Conservation (phyloP, 2,113 vertebrate species). For the pig (Sus scrofa) region T2T-Sscrofa CM000818.6:130708001-130708500, state of each 20-base stretch:
- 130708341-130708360: background rate
- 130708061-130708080: fast-evolving
- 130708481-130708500: fast-evolving
- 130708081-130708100: fast-evolving
- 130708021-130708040: background rate
- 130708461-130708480: background rate
- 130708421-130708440: background rate
- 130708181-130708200: no score
- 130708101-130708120: background rate
- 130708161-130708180: background rate
- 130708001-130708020: background rate
- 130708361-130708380: background rate
- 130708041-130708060: background rate
- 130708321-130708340: fast-evolving
- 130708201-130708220: background rate
- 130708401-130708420: background rate
- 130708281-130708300: background rate
- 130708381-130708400: background rate
- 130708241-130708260: background rate
- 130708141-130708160: background rate
- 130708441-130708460: background rate
- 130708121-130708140: background rate
- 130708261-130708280: background rate
- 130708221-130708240: background rate
- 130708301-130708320: fast-evolving